Evolutionary conservation across 2,797 vertebrate species (phyloP).

Genomic region (Capromys pilorides): DNA sequence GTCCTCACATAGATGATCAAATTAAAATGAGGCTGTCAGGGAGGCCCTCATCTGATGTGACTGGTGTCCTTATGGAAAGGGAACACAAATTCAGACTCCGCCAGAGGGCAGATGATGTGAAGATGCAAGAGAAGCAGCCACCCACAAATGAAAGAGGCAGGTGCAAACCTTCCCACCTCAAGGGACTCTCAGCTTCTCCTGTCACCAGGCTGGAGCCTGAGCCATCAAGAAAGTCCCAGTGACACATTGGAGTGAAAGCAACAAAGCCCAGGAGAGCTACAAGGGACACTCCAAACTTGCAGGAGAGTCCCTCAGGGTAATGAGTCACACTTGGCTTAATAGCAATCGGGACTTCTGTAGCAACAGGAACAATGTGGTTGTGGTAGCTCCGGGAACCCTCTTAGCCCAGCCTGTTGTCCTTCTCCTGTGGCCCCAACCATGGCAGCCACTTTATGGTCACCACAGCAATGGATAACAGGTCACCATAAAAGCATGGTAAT

Average conservation of each 20-base stretch:
- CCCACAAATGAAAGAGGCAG: background rate
- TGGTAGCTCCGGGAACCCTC: background rate
- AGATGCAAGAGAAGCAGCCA: background rate
- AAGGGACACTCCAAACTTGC: background rate
- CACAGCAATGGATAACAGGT: background rate
- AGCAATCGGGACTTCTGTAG: background rate
- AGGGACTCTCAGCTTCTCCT: background rate
- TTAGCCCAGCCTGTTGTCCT: background rate
- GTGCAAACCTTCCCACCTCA: background rate
- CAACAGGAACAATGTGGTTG: background rate
- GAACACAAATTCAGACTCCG: background rate
- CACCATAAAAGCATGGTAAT: background rate
- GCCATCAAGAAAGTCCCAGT: background rate
- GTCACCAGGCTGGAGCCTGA: background rate
- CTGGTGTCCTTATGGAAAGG: background rate
- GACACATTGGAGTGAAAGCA: background rate
- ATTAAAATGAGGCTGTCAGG: background rate
- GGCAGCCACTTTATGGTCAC: background rate
- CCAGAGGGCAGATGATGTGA: background rate
- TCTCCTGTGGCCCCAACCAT: background rate
- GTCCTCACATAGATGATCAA: background rate
- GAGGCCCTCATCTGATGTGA: background rate
- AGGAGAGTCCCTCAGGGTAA: background rate
- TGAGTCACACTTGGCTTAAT: background rate
- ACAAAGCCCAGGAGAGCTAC: too few relatives aligned